These are phyloP conservation scores for Connochaetes taurinus DNA, from an alignment of 2,113 vertebrate species.

Conservation along the genomic window DNA sequence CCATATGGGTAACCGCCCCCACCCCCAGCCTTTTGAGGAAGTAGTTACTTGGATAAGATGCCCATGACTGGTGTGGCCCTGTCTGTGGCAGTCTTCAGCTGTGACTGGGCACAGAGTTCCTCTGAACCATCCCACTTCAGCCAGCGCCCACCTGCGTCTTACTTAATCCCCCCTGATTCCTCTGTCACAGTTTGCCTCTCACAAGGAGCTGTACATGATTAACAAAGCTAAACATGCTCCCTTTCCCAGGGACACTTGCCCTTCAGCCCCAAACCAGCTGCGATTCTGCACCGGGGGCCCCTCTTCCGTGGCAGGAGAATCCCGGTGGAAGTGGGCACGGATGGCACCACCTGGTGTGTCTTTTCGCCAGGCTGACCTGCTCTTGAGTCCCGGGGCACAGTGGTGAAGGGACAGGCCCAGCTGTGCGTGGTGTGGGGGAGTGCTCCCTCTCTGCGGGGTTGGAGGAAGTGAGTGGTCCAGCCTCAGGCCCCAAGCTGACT, in stretches of 20 bases:
- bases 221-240: too few species aligned
- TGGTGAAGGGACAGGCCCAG: background rate
- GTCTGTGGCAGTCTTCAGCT: background rate
- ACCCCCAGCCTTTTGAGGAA: background rate
- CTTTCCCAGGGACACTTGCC: background rate
- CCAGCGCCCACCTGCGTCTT: background rate
- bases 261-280: background rate
- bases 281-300: background rate
- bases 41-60: background rate
- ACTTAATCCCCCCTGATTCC: background rate
- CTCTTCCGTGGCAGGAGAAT: accelerated
- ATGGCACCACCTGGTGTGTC: background rate
- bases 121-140: background rate
- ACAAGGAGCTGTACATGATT: background rate
- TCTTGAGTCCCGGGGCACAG: too few species aligned
- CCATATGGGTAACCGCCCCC: background rate
- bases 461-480: constrained; percentile 59
- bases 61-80: accelerated
- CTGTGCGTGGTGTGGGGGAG: background rate
- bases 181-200: background rate
- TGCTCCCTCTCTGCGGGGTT: too few species aligned
- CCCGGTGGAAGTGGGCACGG: background rate
- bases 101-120: background rate
- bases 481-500: constrained; percentile 39
- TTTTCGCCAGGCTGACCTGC: background rate